A percentile compares a stretch with the other conserved stretches of the same genome.
These are phyloP conservation scores for Rhagium mordax DNA, from an alignment of 2,888 invertebrate species.

Conservation along the genomic window DNA sequence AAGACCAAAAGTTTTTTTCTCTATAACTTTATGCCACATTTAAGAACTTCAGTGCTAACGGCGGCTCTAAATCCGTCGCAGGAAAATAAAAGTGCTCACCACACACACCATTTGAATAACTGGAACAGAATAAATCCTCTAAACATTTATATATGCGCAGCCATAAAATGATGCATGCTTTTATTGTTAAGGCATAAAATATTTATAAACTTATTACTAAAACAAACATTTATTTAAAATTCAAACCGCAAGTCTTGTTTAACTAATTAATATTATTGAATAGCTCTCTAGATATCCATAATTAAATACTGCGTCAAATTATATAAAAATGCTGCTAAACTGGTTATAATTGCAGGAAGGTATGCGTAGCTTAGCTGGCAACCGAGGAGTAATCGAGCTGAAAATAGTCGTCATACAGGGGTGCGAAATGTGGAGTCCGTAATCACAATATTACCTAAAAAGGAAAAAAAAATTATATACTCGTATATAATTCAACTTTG, in stretches of 20 bases:
- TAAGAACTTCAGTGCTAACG: neutral
- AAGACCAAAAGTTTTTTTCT: neutral
- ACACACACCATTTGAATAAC: neutral
- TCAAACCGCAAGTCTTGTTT: slow-evolving; percentile 39
- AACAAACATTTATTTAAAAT: slow-evolving; percentile 55
- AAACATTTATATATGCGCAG: slow-evolving; percentile 24
- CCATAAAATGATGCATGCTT: slow-evolving; percentile 31
- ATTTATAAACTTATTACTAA: slow-evolving; percentile 60
- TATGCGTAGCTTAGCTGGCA: neutral
- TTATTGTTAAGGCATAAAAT: slow-evolving; percentile 50
- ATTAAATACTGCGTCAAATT: slow-evolving; percentile 43
- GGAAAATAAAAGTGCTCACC: slow-evolving; percentile 12
- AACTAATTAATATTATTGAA: slow-evolving; percentile 49
- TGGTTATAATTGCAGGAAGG: slow-evolving; percentile 38
- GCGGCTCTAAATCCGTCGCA: neutral
- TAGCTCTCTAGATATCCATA: slow-evolving; percentile 47
- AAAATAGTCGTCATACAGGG: neutral
- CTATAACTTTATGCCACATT: neutral
- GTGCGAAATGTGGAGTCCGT: neutral
- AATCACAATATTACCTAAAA: too few relatives aligned
- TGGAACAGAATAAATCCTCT: neutral
- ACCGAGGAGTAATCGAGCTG: slow-evolving; percentile 4
- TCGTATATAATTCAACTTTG: too few relatives aligned
- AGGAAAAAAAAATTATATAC: too few relatives aligned
- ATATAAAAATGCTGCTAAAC: slow-evolving; percentile 45